Percentiles rank a stretch among this genome's conserved stretches.
Conservation (phyloP, 2,113 vertebrate species). For the Toxostoma redivivum region DNA sequence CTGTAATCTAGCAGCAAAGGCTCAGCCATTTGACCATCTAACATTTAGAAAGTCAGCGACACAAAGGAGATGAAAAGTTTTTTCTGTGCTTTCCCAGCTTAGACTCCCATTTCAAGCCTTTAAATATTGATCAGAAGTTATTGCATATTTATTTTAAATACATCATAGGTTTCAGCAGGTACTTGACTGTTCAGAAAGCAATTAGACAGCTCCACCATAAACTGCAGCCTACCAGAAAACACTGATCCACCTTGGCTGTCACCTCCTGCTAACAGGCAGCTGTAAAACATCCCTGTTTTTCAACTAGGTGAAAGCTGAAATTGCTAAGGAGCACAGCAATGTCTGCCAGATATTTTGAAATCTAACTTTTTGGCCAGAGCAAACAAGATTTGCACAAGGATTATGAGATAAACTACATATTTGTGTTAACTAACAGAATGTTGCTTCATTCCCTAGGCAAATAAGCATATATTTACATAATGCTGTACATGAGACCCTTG, state of each 20-base stretch:
- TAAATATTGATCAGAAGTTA: not conserved
- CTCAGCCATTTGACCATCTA: not conserved
- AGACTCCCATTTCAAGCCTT: not conserved
- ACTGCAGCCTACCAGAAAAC: not conserved
- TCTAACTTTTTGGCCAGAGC: not conserved
- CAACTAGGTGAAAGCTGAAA: not conserved
- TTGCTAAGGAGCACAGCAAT: not conserved
- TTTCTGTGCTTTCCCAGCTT: not conserved
- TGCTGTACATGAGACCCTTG: not conserved
- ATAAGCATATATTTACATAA: constrained; percentile 15
- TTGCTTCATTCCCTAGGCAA: constrained; percentile 28
- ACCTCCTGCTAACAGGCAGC: not conserved
- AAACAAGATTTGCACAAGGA: constrained; percentile 23
- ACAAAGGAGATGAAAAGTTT: not conserved
- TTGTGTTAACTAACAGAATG: not conserved
- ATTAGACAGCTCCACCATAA: not conserved
- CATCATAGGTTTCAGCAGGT: not conserved
- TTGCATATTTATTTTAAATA: not conserved
- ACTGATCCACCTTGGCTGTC: not conserved
- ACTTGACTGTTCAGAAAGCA: not conserved
- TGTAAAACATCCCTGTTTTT: not conserved
- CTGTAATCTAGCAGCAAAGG: not conserved
- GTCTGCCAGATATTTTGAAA: constrained; percentile 39
- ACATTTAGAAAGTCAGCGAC: not conserved
- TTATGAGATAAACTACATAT: constrained; percentile 33